Base-by-base conservation (phyloP, 2,113 vertebrate genomes). In the Platysternon megacephalum region DNA sequence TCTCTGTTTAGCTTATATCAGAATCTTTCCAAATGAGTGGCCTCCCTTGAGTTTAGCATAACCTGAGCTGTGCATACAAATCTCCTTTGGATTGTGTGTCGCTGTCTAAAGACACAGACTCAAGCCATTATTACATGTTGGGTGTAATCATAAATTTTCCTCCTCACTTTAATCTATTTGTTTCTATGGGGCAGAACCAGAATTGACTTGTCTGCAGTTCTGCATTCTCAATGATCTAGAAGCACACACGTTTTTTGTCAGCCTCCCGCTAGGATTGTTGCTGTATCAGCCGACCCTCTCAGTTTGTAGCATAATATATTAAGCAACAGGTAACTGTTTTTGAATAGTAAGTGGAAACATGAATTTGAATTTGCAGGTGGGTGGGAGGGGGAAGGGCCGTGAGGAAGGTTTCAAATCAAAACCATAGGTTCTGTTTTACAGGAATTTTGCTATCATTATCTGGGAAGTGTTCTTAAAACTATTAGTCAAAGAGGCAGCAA, bases 391-490 rank as follows among this genome's bases (percentile, higher is more conserved):
- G 46, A 32, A 79, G 85, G 93, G 90, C 93, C 92, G 83, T 49
- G 84, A 84, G 81, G 85, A 95, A 93, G 87, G 42, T 78, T 97
- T 93, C 94, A 82, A 90, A 92, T 97, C 97, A 79, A 89, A 93
- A 89, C 95, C 95, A 91, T 93, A 29, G 89, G 96, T 98, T 98
- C 97, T 97, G 96, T 98, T 97, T 84, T 65, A 93, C 55, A 94
- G 78, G 93, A 92, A 87, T 97, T 98, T 98, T 98, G 98, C 98
- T 98, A 98, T 99, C 98, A 97, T 98, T 98, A 98, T 98, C 98
- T 98, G 98, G 98, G 98, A 99, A 98, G 98, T 98, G 97, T 98
- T 98, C 98, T 98, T 98, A 98, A 97, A 98, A 97, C 95, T 90
- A 90, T 98, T 98, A 97, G 98, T 97, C 98, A 97, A 98, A 98